Conservation (phyloP, 1,140 invertebrate genomes). For the Episyrphus balteatus region DNA sequence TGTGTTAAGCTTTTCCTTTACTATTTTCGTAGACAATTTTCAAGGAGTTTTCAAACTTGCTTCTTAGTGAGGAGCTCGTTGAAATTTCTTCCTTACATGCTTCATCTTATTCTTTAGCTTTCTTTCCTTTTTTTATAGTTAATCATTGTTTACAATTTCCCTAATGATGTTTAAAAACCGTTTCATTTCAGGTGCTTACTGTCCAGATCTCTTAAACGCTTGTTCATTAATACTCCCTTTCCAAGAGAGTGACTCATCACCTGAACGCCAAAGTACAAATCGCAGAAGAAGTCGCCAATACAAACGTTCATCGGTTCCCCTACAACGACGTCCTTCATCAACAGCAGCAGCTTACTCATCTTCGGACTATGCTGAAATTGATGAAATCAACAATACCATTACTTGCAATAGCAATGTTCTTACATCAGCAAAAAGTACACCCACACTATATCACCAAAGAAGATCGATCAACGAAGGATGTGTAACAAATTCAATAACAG, state of each 20-base stretch:
- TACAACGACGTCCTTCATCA: neutral
- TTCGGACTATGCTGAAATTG: constrained; percentile 32
- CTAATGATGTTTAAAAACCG: no score
- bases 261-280: constrained; percentile 20
- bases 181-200: constrained; percentile 25
- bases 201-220: constrained; percentile 30
- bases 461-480: constrained; percentile 2
- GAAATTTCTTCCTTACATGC: no score
- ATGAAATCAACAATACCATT: constrained; percentile 19
- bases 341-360: constrained; percentile 9
- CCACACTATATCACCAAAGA: neutral
- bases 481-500: constrained; percentile 4
- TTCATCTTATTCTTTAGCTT: no score
- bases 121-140: no score
- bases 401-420: neutral
- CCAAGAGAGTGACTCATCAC: constrained; percentile 25
- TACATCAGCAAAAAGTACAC: constrained; percentile 21
- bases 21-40: no score
- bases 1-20: no score
- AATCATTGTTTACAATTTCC: no score
- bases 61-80: no score
- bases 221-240: constrained; percentile 27
- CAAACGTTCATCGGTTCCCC: constrained; percentile 13
- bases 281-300: constrained; percentile 11
- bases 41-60: no score